Base-by-base conservation (phyloP, 2,113 vertebrate species). In the Genyomyrus donnyi region DNA sequence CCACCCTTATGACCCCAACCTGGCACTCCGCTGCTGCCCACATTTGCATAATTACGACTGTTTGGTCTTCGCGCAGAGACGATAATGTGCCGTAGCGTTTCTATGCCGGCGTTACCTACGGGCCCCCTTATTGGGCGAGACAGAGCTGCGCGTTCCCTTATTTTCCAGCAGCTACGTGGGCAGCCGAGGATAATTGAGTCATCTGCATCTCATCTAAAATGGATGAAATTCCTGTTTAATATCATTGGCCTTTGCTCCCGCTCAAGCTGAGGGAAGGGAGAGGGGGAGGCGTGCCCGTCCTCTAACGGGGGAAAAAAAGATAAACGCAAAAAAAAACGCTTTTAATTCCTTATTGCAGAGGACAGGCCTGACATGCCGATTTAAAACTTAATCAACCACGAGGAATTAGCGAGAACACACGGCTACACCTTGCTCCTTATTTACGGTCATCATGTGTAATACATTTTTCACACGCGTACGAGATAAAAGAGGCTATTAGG, bases 331-430 rank as follows among this genome's bases (percentile, higher is more conserved):
- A 88, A 56, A 62, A 58, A 91, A 89, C 90, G 5, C 74, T 89
- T 45, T 62, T 4, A 0, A 19, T 93, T 83, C 89, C 89, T 90
- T 86, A 3, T 90, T 27, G 0, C 45, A 0, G 84, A 91, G 90
- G 62, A 7, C 8, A 49, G 46, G 92, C 85, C 96, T 97, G 95
- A 95, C 96, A 95, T 91, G 91, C 92, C 85, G 77, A 96, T 97
- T 96, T 95, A 92, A 96, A 95, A 96, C 96, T 97, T 95, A 96
- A 97, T 96, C 96, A 94, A 93, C 46, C 90, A 52, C 15, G 89
- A 91, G 89, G 93, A 95, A 96, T 96, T 92, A 96, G 92, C 92
- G 89, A 91, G 93, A 93, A 91, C 90, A 90, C 92, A 91, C 91
- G 92, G 93, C 90, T 90, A 94, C 93, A 94, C 92, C 93, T 56